Evolutionary conservation across 2,797 vertebrate genomes (phyloP), one percentile per base, ranked within the genome.

Genomic region (Eospalax fontanierii): DNA sequence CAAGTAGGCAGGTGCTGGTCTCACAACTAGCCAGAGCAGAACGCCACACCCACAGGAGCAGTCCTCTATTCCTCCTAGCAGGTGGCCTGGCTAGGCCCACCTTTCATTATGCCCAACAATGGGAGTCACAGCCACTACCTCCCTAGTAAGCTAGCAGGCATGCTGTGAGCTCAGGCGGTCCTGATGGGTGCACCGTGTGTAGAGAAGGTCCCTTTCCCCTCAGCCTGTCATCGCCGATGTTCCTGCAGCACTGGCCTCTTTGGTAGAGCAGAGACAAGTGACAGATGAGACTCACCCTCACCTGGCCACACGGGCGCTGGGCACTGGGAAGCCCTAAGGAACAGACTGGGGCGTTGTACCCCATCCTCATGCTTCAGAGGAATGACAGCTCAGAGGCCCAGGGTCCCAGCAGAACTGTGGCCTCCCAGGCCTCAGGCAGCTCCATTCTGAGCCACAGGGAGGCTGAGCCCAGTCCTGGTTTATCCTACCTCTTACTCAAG

Each of bases 401-500:
- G 38, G 57, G n/a, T 43, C 63, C 57, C 57, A n/a, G 81, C 21
- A 19, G 30, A 82, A 33, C 43, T 61, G 28, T 4, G 46, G 75
- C 43, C 15, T 10, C n/a, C 22, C 28, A 50, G 57, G 6, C 26
- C 18, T 54, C 14, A 54, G 50, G 50, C 14, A 54, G 50, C 50
- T 54, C 50, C 50, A 54, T 54, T 15, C 14, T 54, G 50, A 54
- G 50, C 54, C 16, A 12, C 1, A 0, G 63, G 74, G 21, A 2
- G 71, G 71, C 83, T 38, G 74, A 50, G 79, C 59, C 4, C 11
- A 71, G 38, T 73, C 61, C 33, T 19, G 68, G 30, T 12, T 28
- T 50, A 1, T 35, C 2, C 95, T 94, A 90, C 61, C 70, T 92
- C n/a, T 63, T 66, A 87, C 91, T 96, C 78, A 63, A 63, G 66